Base-by-base conservation (phyloP, 2,797 vertebrate species). In the Semotilus atromaculatus region DNA sequence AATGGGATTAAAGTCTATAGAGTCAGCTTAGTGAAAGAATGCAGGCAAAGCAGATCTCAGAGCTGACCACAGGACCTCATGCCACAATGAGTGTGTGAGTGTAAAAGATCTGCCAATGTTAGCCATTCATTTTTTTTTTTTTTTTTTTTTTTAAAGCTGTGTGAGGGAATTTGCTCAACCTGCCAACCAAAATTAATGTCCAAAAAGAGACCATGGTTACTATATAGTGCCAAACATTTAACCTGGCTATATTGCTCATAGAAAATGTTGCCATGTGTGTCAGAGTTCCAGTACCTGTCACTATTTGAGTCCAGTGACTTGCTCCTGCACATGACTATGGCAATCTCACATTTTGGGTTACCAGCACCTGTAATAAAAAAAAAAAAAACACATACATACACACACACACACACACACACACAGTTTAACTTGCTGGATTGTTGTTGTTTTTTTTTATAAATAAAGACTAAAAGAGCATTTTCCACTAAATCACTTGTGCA, bases 241-340 rank as follows among this genome's bases (percentile, higher is more conserved):
- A 58, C 21, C 13, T 38, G 13, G 21, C 34, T 55, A 38, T 10
- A 21, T 8, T 76, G 51, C 7, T 38, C 10, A 74, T 31, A 51
- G 9, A 29, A 64, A 62, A 3, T 34, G 19, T 74, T 53, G 18
- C 5, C 1, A 0, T 34, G 74, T 34, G 5, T 38, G 21, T 40
- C 36, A 45, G 40, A 79, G 38, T 31, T 66, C 5, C 58, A 53
- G 14, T 89, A 87, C 92, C 92, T 92, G 71, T 87, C 40, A 66
- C 55, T 83, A 40, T 58, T 51, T 21, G 91, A 91, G 18, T 92
- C 74, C 80, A 60, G 89, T 85, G 92, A 85, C 48, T 88, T 86
- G 85, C 92, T 97, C 93, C 91, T 96, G 91, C 96, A 97, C 96
- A 99, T 96, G 89, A 99, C 97, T 89, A 99, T 93, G 1, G 95